Conservation (phyloP, 1,140 invertebrate species). For the Homarus americanus region DNA sequence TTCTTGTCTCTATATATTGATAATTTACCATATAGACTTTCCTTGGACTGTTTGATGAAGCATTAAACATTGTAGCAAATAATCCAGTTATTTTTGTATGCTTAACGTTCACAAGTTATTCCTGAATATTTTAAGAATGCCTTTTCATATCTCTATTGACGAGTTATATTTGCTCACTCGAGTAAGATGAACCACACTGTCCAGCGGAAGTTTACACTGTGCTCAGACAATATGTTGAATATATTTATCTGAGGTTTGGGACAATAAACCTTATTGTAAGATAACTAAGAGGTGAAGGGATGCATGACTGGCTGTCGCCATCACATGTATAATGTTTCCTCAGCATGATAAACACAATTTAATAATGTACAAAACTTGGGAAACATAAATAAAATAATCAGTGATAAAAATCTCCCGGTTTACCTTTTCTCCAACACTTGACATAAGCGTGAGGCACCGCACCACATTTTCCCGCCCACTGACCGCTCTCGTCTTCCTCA, state of each 20-base stretch:
- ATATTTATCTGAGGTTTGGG: conserved; percentile 60
- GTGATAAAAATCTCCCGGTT: conserved; percentile 59
- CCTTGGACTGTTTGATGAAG: conserved; percentile 64
- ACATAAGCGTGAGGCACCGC: conserved; percentile 19
- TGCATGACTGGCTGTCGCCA: conserved; percentile 69
- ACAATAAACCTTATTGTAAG: conserved; percentile 56
- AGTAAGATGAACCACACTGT: conserved; percentile 30
- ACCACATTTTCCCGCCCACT: not conserved
- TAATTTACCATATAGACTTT: conserved; percentile 51
- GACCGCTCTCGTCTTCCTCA: not conserved
- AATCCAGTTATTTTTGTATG: conserved; percentile 66
- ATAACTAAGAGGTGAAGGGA: conserved; percentile 69
- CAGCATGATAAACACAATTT: conserved; percentile 54
- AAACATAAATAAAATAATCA: conserved; percentile 72
- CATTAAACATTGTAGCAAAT: conserved; percentile 9
- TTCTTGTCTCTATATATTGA: conserved; percentile 44
- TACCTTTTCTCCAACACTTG: conserved; percentile 63
- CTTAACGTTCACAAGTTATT: conserved; percentile 48
- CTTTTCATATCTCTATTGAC: conserved; percentile 29
- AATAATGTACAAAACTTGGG: conserved; percentile 72
- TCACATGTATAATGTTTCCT: conserved; percentile 66
- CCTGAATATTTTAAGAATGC: conserved; percentile 18
- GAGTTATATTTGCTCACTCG: conserved; percentile 21
- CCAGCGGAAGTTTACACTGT: conserved; percentile 61
- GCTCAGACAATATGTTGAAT: conserved; percentile 43